phyloP scores from a whole-genome alignment of 2,888 invertebrate genomes.

The Trisateles emortualis region DNA sequence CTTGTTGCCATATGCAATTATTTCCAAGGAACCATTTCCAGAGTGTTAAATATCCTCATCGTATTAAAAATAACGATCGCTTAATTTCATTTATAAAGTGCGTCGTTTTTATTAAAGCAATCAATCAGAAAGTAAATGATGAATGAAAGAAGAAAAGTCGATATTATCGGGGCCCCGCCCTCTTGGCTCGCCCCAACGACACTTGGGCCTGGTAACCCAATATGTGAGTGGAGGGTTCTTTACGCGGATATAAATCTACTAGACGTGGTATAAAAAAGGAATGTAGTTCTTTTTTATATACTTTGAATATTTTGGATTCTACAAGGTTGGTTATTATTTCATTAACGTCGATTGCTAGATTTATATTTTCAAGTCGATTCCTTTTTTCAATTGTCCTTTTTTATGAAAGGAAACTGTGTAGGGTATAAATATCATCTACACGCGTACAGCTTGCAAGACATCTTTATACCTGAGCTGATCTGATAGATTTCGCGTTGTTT shows the following conservation, averaged over 20 bases:
- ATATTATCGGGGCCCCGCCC: conserved; percentile 65
- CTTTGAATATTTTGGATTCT: no score
- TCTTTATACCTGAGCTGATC: no score
- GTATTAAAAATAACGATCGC: conserved; percentile 31
- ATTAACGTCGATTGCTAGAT: no score
- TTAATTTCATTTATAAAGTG: conserved; percentile 25
- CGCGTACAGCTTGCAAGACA: no score
- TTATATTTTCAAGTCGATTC: no score
- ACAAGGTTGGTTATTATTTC: background rate
- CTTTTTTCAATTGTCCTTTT: no score
- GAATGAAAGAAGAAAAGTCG: conserved; percentile 68
- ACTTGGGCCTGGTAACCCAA: conserved; percentile 81
- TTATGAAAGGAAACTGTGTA: no score
- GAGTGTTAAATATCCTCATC: conserved; percentile 33
- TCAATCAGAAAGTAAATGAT: conserved; percentile 58
- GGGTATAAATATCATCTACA: no score
- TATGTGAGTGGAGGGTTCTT: conserved; percentile 70
- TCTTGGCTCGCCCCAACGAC: conserved; percentile 58
- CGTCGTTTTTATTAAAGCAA: conserved; percentile 45
- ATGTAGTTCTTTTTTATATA: background rate
- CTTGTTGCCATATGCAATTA: background rate
- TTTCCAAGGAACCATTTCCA: background rate
- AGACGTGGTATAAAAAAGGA: conserved; percentile 37
- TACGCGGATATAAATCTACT: conserved; percentile 44
- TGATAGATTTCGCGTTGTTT: no score